A percentile compares a stretch with the other conserved stretches of the same genome.
Evolutionary conservation across 2,797 vertebrate species (phyloP).

Genomic region (Centroberyx gerrardi): DNA sequence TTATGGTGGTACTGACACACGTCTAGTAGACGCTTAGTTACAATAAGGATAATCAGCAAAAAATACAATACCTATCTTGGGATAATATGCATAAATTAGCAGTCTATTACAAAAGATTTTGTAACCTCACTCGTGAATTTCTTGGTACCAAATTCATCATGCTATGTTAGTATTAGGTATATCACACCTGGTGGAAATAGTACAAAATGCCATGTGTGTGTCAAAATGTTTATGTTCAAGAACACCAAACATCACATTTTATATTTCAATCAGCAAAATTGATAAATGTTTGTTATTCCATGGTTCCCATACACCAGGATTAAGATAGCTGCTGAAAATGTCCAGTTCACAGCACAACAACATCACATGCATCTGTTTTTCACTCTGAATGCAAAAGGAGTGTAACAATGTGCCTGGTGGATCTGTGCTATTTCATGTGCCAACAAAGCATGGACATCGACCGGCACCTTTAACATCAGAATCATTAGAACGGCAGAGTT

Average conservation of each 20-base stretch:
- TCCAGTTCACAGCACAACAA: not conserved
- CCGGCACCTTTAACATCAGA: conserved; percentile 52
- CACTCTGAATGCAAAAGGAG: not conserved
- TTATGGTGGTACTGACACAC: not conserved
- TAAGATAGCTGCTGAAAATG: too few relatives aligned
- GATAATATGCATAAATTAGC: not conserved
- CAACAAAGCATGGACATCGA: not conserved
- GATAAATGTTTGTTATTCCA: too few relatives aligned
- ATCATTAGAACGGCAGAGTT: conserved; percentile 28
- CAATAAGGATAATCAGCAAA: not conserved
- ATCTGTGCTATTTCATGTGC: not conserved
- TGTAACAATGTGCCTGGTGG: not conserved
- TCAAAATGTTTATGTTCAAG: not conserved
- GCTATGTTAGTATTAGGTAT: not conserved
- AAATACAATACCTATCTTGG: not conserved
- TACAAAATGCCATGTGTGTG: not conserved
- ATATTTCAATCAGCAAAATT: too few relatives aligned
- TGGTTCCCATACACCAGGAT: not conserved
- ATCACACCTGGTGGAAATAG: not conserved
- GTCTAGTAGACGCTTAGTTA: not conserved
- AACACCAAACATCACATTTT: too few relatives aligned
- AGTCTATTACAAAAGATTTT: not conserved
- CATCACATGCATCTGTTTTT: not conserved
- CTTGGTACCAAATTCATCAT: not conserved
- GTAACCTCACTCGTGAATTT: not conserved